Evolutionary conservation across 2,888 invertebrate genomes (phyloP), one percentile per base, ranked within the genome.

Genomic region (Lasius fuliginosus): DNA sequence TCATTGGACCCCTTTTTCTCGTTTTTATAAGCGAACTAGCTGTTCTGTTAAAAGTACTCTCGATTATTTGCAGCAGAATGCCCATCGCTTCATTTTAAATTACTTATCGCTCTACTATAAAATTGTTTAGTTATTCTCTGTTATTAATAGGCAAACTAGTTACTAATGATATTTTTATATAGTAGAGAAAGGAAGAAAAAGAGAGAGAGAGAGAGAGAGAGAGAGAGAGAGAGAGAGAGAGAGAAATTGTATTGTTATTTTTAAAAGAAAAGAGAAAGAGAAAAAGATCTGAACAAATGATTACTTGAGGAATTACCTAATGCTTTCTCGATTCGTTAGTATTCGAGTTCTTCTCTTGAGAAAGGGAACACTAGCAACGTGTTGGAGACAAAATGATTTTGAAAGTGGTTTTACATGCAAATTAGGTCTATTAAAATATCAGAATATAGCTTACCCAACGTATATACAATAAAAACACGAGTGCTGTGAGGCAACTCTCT

Each of bases 351-450:
- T 79, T 65, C 68, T 58, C 68, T 62, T 79, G 36, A 42, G 76
- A 77, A 82, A 84, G 73, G 69, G 86, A 87, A 88, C 84, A 82
- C 86, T 88, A 86, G 88, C 86, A 84, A 89, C 86, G 85, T 88
- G 88, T 83, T 85, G 60, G 89, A 88, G 87, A 90, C 85, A 87
- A 84, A 84, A 85, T 88, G 86, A 91, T 90, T 90, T 90, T 85
- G 49, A 86, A 89, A 90, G 91, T 88, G 90, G 92, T 93, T 94
- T 94, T 93, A 93, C 92, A 93, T 90, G 92, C 93, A 94, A 94
- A 94, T 94, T 94, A 93, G 94, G 91, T 93, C 94, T 91, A 93
- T 94, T 94, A 94, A 93, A 92, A 81, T 81, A 81, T 81, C 79
- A 81, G 73, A 81, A 81, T 81, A 79, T 67, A 90, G 88, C 90